Evolutionary conservation across 2,888 invertebrate genomes (phyloP).

Genomic region (Thymelicus lineola): DNA sequence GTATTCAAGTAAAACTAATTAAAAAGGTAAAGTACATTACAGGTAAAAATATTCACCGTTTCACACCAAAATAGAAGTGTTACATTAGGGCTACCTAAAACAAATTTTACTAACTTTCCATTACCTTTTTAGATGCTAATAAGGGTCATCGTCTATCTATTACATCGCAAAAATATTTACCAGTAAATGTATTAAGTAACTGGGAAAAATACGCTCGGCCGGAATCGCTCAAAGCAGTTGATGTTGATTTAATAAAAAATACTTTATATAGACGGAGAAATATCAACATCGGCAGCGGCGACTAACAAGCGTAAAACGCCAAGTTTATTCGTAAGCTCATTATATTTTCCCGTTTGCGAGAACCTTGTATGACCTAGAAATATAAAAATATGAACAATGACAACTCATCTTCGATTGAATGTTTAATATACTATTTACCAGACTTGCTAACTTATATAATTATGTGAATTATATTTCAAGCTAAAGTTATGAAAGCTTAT

Average conservation of each 20-base stretch:
- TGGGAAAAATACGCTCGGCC: constrained; percentile 1
- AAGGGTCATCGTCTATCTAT: neutral
- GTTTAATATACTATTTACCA: too few relatives aligned
- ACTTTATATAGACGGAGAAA: constrained; percentile 9
- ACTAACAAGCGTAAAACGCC: constrained; percentile 27
- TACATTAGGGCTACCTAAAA: neutral
- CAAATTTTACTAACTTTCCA: neutral
- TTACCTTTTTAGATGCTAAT: neutral
- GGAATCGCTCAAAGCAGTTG: constrained; percentile 8
- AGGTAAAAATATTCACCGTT: too few relatives aligned
- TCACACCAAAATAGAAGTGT: too few relatives aligned
- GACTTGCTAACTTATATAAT: too few relatives aligned
- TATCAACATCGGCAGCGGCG: constrained; percentile 15
- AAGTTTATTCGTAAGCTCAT: constrained; percentile 30
- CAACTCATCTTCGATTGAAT: constrained; percentile 29
- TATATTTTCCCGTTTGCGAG: constrained; percentile 29
- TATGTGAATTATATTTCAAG: too few relatives aligned
- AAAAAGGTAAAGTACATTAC: too few relatives aligned
- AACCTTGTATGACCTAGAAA: constrained; percentile 12
- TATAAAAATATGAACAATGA: constrained; percentile 10
- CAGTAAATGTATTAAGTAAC: constrained; percentile 11
- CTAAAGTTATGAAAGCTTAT: too few relatives aligned
- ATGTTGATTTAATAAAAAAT: constrained; percentile 27
- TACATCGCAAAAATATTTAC: neutral
- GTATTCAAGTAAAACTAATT: too few relatives aligned